Evolutionary conservation across 2,113 vertebrate species (phyloP).

Genomic region (Charadrius vociferus): DNA sequence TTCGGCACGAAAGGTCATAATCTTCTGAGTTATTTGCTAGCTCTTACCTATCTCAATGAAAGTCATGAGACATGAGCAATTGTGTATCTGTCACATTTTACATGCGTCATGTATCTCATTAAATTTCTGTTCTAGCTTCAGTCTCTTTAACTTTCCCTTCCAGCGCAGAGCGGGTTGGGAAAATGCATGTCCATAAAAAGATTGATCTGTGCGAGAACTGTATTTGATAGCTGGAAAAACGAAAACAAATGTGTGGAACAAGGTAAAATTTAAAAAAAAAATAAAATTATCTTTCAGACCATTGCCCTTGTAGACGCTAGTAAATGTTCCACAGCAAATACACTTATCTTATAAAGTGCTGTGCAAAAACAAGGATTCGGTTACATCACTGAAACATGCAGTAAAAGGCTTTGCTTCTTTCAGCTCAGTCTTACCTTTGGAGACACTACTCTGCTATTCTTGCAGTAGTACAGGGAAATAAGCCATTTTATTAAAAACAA

Average conservation of each 20-base stretch:
- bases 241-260: background rate
- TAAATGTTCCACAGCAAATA: background rate
- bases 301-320: background rate
- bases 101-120: background rate
- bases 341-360: background rate
- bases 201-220: background rate
- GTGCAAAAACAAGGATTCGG: background rate
- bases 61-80: background rate
- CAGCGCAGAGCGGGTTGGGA: background rate
- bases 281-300: background rate
- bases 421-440: background rate
- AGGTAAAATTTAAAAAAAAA: background rate
- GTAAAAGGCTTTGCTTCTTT: background rate
- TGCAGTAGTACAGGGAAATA: background rate
- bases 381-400: background rate
- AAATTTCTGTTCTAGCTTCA: background rate
- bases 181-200: background rate
- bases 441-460: background rate
- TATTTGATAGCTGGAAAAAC: background rate
- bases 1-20: background rate
- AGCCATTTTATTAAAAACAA: background rate
- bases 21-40: background rate
- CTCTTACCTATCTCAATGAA: background rate
- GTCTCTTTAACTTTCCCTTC: background rate
- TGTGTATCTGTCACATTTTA: background rate